Conservation (phyloP, 2,888 invertebrate genomes). For the Pilophorus perplexus region DNA sequence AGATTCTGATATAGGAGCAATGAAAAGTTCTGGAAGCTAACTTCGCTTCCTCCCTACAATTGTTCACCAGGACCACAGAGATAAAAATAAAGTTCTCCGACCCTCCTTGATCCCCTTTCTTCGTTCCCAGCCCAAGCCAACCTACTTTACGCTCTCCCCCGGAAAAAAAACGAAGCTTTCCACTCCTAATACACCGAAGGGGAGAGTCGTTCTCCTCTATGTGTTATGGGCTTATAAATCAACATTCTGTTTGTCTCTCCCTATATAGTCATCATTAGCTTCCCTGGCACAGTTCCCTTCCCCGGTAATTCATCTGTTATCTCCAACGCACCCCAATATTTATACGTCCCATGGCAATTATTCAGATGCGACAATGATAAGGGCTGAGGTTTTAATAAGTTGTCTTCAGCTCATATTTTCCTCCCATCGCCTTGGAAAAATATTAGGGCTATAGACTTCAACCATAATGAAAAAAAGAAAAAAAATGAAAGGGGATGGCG, state of each 20-base stretch:
- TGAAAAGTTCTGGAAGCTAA: constrained; percentile 37
- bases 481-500: too few species aligned
- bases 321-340: not conserved
- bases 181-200: constrained; percentile 32
- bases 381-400: not conserved
- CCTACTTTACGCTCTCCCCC: constrained; percentile 25
- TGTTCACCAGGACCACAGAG: constrained; percentile 23
- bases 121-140: not conserved
- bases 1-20: constrained; percentile 38
- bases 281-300: constrained; percentile 23
- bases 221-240: constrained; percentile 41
- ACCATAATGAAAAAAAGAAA: too few species aligned
- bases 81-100: constrained; percentile 39
- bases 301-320: constrained; percentile 33
- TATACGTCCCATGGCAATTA: constrained; percentile 4
- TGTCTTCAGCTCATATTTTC: not conserved
- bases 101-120: constrained; percentile 5
- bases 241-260: constrained; percentile 41
- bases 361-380: not conserved
- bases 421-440: too few species aligned
- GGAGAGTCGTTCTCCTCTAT: not conserved
- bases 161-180: constrained; percentile 12
- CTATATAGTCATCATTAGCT: constrained; percentile 36
- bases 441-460: too few species aligned
- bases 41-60: constrained; percentile 22